phyloP scores from a whole-genome alignment of 2,797 vertebrate species.

The Tauraco hartlaubi region DNA sequence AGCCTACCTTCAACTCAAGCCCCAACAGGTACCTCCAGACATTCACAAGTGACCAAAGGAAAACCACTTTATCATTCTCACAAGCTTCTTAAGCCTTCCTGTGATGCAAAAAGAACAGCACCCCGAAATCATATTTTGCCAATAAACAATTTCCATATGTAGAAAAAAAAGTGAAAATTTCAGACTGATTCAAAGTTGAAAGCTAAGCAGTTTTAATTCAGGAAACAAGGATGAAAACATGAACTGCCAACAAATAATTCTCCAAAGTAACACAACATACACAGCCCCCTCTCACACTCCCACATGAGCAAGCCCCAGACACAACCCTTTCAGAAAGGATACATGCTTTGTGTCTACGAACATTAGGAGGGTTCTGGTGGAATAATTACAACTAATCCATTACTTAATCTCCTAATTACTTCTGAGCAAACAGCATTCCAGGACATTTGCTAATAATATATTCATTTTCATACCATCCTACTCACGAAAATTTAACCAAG shows the following conservation, averaged over 20 bases:
- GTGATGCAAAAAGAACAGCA: background rate
- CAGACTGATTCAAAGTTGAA: background rate
- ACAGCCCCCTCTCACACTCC: background rate
- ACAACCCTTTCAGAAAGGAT: background rate
- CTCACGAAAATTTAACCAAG: background rate
- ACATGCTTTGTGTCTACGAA: background rate
- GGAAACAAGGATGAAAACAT: background rate
- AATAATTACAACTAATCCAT: constrained; percentile 21
- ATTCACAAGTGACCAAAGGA: background rate
- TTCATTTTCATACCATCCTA: background rate
- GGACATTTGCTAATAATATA: background rate
- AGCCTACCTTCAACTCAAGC: background rate
- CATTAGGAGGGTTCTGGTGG: background rate
- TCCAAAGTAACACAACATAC: background rate
- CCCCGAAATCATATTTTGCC: background rate
- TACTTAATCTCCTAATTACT: background rate
- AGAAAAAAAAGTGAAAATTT: background rate
- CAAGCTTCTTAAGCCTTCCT: background rate
- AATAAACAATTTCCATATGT: background rate
- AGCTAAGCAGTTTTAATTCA: background rate
- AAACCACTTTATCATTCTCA: background rate
- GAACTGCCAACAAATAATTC: background rate
- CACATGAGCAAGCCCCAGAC: background rate
- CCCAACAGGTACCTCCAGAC: background rate
- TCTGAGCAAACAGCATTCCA: background rate